Evolutionary conservation across 2,888 invertebrate species (phyloP).

Genomic region (Epinotia nisella): DNA sequence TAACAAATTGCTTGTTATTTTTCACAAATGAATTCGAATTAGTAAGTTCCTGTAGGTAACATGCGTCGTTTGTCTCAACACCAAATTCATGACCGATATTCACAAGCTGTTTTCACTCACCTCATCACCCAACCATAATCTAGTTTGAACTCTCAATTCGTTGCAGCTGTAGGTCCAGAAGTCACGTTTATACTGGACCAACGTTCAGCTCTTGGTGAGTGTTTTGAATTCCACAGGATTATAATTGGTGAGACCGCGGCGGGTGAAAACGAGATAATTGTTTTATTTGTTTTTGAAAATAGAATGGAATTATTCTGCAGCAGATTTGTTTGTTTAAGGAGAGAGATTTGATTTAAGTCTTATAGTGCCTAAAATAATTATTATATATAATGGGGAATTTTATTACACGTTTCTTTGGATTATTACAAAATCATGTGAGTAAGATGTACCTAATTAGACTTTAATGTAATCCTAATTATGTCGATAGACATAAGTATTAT

Average conservation of each 20-base stretch:
- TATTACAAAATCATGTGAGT: no score
- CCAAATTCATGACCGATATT: neutral
- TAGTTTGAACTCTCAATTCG: neutral
- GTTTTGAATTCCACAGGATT: neutral
- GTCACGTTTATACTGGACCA: neutral
- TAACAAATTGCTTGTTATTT: neutral
- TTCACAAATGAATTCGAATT: neutral
- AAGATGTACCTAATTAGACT: no score
- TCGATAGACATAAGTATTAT: no score
- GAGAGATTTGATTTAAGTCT: neutral
- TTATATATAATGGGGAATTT: no score
- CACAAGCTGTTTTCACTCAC: neutral
- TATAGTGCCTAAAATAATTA: neutral
- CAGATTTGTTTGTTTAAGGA: neutral
- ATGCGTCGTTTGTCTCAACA: neutral
- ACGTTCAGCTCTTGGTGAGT: neutral
- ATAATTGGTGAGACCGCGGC: constrained; percentile 8
- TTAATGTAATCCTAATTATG: no score
- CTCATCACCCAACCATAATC: neutral
- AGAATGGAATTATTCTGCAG: neutral
- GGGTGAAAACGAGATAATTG: constrained; percentile 7
- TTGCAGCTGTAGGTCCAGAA: neutral
- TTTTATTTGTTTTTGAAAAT: constrained; percentile 26
- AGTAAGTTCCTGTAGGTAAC: neutral
- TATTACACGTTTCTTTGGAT: no score